Base-by-base conservation (phyloP, 1,140 invertebrate species). In the Zaprionus davidi region DNA sequence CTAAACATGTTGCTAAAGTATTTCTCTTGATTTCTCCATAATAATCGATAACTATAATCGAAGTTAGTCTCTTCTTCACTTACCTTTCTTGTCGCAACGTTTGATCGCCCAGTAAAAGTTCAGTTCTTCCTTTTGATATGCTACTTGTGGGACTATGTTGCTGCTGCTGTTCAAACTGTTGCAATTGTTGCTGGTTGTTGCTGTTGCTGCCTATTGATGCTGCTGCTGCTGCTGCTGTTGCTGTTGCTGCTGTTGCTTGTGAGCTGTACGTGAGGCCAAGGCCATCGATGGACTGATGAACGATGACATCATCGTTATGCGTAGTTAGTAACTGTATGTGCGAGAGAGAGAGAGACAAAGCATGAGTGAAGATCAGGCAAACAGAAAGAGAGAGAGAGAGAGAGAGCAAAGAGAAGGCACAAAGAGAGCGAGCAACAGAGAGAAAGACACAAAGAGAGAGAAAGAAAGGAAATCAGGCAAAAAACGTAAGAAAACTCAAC, bases 71-170 rank as follows among this genome's bases (percentile, higher is more conserved):
- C 7, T 41, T n/a, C 3, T 1, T 11, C 13, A 79, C 84, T 92
- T 60, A 93, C 92, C 92, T 79, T 31, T 93, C 92, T 60, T 83
- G 81, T 55, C 91, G 81, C 71, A 92, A 59, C 70, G 67, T 78
- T 71, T 93, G 92, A 79, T 93, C 92, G 60, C 92, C 92, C 66
- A 93, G 71, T 81, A 93, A 84, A 71, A 93, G 73, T 91, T 93
- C 92, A 79, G 91, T 93, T 88, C 92, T 86, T 78, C 92, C 92
- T 92, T 91, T 93, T 92, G 92, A 93, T 93, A 93, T 93, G 92
- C 91, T 92, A 87, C 90, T 92, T 81, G 85, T 90, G 81, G 88
- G 91, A 82, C 91, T 92, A 57, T 80, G 76, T 77, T 65, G 80
- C 36, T 75, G 78, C 31, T 82, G 77, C 44, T 64, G 41, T 7